Evolutionary conservation across 2,113 vertebrate genomes (phyloP).

Genomic region (Anser cygnoides): DNA sequence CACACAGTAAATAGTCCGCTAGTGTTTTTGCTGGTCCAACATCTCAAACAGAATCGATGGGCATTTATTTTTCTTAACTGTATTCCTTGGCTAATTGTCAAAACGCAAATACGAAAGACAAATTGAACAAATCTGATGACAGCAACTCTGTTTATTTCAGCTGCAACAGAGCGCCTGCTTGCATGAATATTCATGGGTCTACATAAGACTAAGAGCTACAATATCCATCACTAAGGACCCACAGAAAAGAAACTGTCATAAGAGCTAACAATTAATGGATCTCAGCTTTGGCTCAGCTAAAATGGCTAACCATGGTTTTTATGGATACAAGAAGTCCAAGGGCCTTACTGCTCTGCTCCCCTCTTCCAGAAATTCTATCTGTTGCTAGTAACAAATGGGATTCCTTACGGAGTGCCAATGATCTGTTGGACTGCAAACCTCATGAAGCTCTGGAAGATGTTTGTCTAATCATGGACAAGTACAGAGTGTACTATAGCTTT

Average conservation of each 20-base stretch:
- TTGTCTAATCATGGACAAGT: not conserved
- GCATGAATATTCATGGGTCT: not conserved
- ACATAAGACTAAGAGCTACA: not conserved
- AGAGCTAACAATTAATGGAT: not conserved
- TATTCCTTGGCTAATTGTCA: slow-evolving; percentile 3
- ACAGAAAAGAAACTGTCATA: not conserved
- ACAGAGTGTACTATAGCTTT: not conserved
- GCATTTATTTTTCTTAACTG: slow-evolving; percentile 17
- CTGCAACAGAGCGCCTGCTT: not conserved
- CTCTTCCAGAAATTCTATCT: not conserved
- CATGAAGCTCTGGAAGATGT: not conserved
- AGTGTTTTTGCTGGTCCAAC: not conserved
- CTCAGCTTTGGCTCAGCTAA: not conserved
- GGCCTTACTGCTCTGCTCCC: not conserved
- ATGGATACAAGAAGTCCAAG: not conserved
- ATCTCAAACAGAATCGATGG: not conserved
- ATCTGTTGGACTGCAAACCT: not conserved
- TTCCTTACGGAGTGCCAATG: not conserved
- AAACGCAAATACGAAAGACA: not conserved
- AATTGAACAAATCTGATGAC: not conserved
- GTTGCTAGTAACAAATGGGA: not conserved
- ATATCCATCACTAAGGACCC: not conserved
- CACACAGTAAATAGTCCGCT: not conserved
- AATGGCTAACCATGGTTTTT: not conserved
- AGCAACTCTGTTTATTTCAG: not conserved